phyloP scores from a whole-genome alignment of 2,888 invertebrate species.

The Eupithecia pulchellata region DNA sequence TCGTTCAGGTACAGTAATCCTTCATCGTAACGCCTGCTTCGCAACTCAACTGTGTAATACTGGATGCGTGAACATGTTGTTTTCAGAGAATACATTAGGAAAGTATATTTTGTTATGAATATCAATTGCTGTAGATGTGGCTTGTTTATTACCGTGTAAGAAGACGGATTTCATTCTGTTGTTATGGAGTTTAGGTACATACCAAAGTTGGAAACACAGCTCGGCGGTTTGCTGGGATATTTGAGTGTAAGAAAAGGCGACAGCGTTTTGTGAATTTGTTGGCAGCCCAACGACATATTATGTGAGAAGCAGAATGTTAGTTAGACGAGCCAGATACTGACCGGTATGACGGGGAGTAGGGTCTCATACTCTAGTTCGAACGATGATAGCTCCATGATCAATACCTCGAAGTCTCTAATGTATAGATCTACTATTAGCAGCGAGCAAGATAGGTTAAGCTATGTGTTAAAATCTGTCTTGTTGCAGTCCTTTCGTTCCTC shows the following conservation, averaged over 20 bases:
- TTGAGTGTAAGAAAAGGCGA: background rate
- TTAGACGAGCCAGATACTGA: no score
- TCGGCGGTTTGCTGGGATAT: background rate
- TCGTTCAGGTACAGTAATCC: slow-evolving; percentile 62
- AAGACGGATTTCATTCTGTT: background rate
- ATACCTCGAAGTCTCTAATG: no score
- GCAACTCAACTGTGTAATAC: slow-evolving; percentile 56
- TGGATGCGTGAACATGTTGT: slow-evolving; percentile 15
- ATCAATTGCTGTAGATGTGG: slow-evolving; percentile 2
- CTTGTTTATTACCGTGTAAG: background rate
- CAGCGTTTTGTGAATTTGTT: background rate
- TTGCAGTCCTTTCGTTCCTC: no score
- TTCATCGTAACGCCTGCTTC: slow-evolving; percentile 69
- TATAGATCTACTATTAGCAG: background rate
- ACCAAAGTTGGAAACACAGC: background rate
- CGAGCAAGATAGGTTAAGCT: no score
- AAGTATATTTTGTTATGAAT: slow-evolving; percentile 14
- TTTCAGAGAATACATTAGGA: slow-evolving; percentile 16
- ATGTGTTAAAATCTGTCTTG: no score
- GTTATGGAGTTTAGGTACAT: background rate
- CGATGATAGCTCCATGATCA: no score
- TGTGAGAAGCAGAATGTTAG: no score
- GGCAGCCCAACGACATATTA: no score
- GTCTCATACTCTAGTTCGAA: no score
- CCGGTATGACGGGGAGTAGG: no score